These are phyloP conservation scores for Pocillopora grandis DNA, from an alignment of 92 coral and sea anemone species.

Conservation along the genomic window DNA sequence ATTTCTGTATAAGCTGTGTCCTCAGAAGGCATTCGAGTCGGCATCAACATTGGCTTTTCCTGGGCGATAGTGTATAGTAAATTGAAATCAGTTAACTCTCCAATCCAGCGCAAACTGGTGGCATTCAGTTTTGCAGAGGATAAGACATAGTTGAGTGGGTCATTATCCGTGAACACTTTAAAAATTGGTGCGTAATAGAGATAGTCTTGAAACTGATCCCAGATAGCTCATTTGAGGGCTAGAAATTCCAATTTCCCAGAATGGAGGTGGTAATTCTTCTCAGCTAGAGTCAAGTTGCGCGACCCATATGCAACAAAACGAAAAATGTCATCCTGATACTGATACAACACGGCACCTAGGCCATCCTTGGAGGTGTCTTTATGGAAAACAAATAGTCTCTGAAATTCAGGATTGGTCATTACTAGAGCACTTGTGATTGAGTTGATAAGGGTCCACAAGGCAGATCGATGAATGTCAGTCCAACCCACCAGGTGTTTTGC, in stretches of 20 bases:
- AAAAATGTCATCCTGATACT: constrained; percentile 36
- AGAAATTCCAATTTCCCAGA: constrained; percentile 55
- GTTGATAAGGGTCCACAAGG: constrained; percentile 41
- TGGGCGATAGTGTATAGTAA: constrained; percentile 55
- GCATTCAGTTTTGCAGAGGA: constrained; percentile 53
- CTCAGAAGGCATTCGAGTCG: constrained; percentile 27
- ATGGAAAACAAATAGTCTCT: constrained; percentile 38
- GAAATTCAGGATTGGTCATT: constrained; percentile 55
- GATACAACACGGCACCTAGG: constrained; percentile 48
- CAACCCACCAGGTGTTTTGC: constrained; percentile 54
- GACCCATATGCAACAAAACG: constrained; percentile 51
- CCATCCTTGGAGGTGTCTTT: constrained; percentile 48
- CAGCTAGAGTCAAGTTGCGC: constrained; percentile 45
- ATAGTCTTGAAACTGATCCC: constrained; percentile 51
- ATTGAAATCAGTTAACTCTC: constrained; percentile 53
- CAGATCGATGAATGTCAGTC: constrained; percentile 58
- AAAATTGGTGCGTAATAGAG: constrained; percentile 38
- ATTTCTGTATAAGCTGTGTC: constrained; percentile 30
- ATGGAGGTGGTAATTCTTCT: constrained; percentile 55
- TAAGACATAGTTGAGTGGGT: constrained; percentile 50
- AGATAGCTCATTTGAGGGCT: constrained; percentile 55
- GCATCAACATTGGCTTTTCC: constrained; percentile 41
- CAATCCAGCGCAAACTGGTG: constrained; percentile 56
- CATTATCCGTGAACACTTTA: constrained; percentile 50
- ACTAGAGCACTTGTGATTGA: constrained; percentile 41